These are phyloP conservation scores for Pantherophis vulpinus DNA, from an alignment of 2,797 vertebrate genomes.

Conservation along the genomic window DNA sequence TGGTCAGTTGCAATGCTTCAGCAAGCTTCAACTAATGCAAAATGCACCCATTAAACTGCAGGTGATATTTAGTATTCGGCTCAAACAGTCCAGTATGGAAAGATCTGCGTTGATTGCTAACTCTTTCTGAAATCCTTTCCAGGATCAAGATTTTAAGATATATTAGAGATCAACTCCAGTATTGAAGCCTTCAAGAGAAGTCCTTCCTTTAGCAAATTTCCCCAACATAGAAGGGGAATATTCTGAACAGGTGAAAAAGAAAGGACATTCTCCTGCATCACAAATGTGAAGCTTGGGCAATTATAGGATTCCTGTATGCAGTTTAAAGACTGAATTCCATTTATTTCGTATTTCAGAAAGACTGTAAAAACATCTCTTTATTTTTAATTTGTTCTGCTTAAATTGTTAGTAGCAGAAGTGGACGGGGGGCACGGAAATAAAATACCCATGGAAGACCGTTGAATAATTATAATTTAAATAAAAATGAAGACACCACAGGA, in stretches of 20 bases:
- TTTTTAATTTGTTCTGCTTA: background rate
- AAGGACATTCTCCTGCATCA: background rate
- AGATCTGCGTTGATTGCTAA: background rate
- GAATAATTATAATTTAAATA: background rate
- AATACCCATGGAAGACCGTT: background rate
- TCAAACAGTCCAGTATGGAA: background rate
- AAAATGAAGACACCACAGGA: background rate
- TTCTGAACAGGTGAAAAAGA: background rate
- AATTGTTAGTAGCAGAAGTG: background rate
- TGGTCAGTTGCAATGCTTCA: background rate
- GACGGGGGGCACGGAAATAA: fast-evolving
- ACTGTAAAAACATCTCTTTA: background rate
- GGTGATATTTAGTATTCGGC: background rate
- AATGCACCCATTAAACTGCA: background rate
- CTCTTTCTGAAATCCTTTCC: background rate
- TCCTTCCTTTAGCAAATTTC: background rate
- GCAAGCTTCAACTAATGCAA: background rate
- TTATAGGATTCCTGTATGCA: background rate
- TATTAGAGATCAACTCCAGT: background rate
- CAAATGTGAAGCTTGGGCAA: background rate
- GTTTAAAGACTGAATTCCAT: background rate
- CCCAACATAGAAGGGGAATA: background rate
- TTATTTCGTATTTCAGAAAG: background rate
- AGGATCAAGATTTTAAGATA: background rate
- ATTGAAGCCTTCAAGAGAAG: background rate